These are phyloP conservation scores for Artibeus lituratus DNA, from an alignment of 2,797 vertebrate genomes.

Conservation along the genomic window DNA sequence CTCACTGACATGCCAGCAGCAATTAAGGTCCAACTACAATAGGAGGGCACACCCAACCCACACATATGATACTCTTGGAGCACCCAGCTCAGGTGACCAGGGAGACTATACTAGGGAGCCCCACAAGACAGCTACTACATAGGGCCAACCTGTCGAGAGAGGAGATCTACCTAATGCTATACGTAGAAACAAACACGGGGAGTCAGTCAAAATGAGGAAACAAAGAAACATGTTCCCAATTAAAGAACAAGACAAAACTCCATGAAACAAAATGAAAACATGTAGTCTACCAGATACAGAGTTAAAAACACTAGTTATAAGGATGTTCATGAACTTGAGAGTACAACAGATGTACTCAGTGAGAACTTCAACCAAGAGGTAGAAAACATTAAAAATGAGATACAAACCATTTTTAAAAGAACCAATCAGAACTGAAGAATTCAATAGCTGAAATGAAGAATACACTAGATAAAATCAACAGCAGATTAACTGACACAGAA, in stretches of 20 bases:
- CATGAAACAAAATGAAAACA: neutral
- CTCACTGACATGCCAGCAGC: neutral
- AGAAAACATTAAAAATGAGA: neutral
- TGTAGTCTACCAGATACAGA: neutral
- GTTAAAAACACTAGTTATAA: neutral
- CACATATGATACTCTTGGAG: neutral
- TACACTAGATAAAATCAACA: neutral
- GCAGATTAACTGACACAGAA: neutral
- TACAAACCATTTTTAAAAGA: neutral
- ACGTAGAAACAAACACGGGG: neutral
- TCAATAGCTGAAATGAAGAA: neutral
- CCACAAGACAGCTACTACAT: neutral
- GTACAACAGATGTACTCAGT: neutral
- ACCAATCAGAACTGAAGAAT: neutral
- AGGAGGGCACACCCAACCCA: neutral
- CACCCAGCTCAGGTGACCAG: neutral
- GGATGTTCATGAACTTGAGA: neutral
- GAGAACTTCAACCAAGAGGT: neutral
- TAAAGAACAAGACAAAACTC: neutral
- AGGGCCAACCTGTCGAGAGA: neutral
- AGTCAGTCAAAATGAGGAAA: neutral
- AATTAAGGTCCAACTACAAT: neutral
- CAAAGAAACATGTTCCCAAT: neutral
- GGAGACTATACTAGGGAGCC: neutral
- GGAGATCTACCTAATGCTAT: neutral